These are phyloP conservation scores for Periparus ater DNA, from an alignment of 2,797 vertebrate genomes.

Conservation along the genomic window DNA sequence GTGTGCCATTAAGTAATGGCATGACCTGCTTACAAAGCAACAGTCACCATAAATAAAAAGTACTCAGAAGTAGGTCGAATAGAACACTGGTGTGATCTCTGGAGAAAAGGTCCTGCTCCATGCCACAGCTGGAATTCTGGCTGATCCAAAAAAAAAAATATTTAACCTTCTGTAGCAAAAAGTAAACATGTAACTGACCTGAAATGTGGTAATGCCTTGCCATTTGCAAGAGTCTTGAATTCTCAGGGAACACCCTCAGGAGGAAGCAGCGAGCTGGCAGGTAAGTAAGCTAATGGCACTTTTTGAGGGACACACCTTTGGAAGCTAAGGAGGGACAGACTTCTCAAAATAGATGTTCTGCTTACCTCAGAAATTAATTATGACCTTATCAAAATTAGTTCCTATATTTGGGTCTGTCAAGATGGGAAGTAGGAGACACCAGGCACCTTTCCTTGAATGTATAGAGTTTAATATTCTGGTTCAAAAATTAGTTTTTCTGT, in stretches of 20 bases:
- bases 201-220: not conserved
- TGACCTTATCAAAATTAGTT: constrained; percentile 47
- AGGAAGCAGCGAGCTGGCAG: not conserved
- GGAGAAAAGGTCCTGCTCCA: not conserved
- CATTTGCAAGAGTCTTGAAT: not conserved
- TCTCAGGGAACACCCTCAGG: not conserved
- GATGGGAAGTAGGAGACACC: not conserved
- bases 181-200: not conserved
- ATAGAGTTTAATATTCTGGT: not conserved
- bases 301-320: not conserved
- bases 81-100: not conserved
- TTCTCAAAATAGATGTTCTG: constrained; percentile 34
- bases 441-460: not conserved
- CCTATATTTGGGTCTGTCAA: constrained; percentile 25
- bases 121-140: not conserved
- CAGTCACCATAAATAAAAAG: constrained; percentile 3
- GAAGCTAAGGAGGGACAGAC: not conserved
- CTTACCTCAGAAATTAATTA: constrained; percentile 39
- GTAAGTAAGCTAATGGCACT: not conserved
- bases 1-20: constrained; percentile 16
- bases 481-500: constrained; percentile 14
- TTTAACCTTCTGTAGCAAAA: not conserved
- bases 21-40: constrained; percentile 39
- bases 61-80: not conserved
- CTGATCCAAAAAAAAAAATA: not conserved